Evolutionary conservation across 2,113 vertebrate species (phyloP), one percentile per base, ranked within the genome.

Genomic region (Menidia beryllina): DNA sequence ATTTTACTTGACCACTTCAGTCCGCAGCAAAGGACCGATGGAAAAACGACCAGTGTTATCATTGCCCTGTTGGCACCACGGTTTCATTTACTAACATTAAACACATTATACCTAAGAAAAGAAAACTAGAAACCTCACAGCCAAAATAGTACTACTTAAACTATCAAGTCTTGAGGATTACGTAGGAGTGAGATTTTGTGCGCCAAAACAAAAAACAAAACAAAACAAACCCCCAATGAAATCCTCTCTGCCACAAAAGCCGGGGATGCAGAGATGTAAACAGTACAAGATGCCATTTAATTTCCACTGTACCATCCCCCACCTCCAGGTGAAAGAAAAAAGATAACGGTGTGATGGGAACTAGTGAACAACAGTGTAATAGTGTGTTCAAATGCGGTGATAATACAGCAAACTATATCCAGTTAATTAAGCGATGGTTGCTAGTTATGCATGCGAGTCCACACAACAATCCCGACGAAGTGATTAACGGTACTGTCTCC

Each of bases 241-340:
- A 7, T 5, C 49, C 49, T 43, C 50, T 15, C 24, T 20, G 17
- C 19, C 57, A 63, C 45, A 58, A 62, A 10, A 38, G 47, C 34
- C 7, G 14, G 59, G 41, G 60, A 49, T 61, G 60, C 59, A 27
- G 56, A 77, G 67, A 86, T 85, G 88, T 90, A 89, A 90, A 90
- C 84, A 89, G 51, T 75, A 75, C 58, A n/a, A 68, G 84, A 49
- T 86, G 75, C 83, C 77, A 80, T 82, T 81, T 72, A 73, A 84
- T 82, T 75, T 55, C 24, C 54, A 45, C 41, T 69, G 70, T 34
- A 86, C 86, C 90, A 87, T 86, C 88, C 90, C 89, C 89, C 88
- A 86, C 72, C 59, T 69, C 49, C 85, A 86, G 77, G 81, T 80
- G 72, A 53, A 11, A 17, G 34, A 56, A 62, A 80, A 68, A 13